Evolutionary conservation across 2,888 invertebrate species (phyloP), one percentile per base, ranked within the genome.

Genomic region (Pristionchus fissidentatus): DNA sequence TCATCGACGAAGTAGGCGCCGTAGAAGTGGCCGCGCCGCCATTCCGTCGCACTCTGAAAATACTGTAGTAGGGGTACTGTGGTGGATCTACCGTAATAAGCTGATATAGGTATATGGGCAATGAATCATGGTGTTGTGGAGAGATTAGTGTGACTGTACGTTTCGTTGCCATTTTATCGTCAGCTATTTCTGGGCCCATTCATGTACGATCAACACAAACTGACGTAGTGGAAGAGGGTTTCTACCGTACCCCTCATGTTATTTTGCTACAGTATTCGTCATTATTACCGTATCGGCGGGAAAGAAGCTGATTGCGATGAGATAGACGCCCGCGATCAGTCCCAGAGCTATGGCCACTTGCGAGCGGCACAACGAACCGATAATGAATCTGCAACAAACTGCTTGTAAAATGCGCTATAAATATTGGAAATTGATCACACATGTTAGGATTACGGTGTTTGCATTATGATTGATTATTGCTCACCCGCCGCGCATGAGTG

Each of bases 1-100:
- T 77, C 75, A 19, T 77, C 75, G 75, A 73, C 73, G 13, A 73
- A 46, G 46, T 77, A 77, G 15, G 49, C 46, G 19, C 49, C 49
- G 49, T 77, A 77, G 49, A 77, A 49, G 49, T 77, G 46, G 49
- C 49, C 19, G 32, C 75, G 46, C 15, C 49, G 46, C 75, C 75
- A 77, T 77, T 77, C 49, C 15, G 41, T 22, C 49, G 75, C 46
- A 1, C 1, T 77, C 49, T 77, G 49, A 49, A 46, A 10, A n/a
- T n/a, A n/a, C 5, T 5, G 35, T 3, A 32, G 29, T 8, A 29
- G n/a, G 62, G n/a, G 2, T 29, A 62, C 19, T 7, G 22, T 55
- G n/a, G 55, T 55, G 55, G 15, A 22, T 55, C 55, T n/a, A 15
- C 55, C 3, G 15, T 52, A 52, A n/a, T 1, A n/a, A 4, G 57